Evolutionary conservation across 92 coral and sea anemone species (phyloP).

Genomic region (Actinostola sp.): DNA sequence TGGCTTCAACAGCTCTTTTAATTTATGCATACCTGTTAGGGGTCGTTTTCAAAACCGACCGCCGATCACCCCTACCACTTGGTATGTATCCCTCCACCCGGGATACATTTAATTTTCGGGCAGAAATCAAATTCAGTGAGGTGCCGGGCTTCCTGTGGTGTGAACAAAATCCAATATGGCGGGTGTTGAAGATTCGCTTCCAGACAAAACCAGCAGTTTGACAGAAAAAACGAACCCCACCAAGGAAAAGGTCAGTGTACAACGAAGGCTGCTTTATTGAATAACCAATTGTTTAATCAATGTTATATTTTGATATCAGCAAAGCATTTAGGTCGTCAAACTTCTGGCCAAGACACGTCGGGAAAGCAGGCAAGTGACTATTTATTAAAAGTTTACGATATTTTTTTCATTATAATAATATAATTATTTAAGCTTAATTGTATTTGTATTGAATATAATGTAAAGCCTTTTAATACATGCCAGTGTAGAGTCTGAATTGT

Average conservation of each 20-base stretch:
- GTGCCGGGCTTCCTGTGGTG: constrained; percentile 5
- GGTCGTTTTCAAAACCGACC: too few species aligned
- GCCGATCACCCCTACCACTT: too few species aligned
- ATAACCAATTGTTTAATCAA: neutral
- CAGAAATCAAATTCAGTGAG: too few species aligned
- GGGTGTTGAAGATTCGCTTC: constrained; percentile 28
- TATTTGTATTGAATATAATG: too few species aligned
- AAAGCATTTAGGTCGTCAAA: constrained; percentile 2
- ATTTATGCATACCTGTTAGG: too few species aligned
- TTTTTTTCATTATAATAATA: neutral
- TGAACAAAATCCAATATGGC: constrained; percentile 43
- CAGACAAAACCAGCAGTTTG: neutral
- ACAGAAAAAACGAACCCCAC: constrained; percentile 6
- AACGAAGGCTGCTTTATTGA: neutral
- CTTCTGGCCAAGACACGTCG: neutral
- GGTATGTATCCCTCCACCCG: too few species aligned
- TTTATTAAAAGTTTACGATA: too few species aligned
- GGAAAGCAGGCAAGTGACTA: neutral
- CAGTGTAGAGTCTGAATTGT: too few species aligned
- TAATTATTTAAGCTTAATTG: too few species aligned
- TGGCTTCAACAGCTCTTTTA: too few species aligned
- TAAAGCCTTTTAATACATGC: too few species aligned
- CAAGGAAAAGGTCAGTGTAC: constrained; percentile 8
- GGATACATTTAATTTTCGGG: too few species aligned
- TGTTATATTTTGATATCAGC: neutral